Base-by-base conservation (phyloP, 2,797 vertebrate genomes). In the Pampus argenteus region DNA sequence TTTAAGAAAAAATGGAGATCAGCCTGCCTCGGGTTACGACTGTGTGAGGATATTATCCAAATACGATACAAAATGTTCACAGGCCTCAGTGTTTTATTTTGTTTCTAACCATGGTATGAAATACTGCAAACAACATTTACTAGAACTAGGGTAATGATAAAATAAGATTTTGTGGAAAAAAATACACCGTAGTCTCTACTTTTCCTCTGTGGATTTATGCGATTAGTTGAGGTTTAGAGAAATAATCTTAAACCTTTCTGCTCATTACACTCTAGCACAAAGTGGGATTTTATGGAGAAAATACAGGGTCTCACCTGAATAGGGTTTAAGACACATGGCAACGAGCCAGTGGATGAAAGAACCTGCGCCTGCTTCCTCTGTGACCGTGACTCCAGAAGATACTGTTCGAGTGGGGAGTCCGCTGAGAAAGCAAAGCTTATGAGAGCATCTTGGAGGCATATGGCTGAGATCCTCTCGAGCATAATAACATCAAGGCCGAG, bases 11-110 rank as follows among this genome's bases (percentile, higher is more conserved):
- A 63, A 83, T 64, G 26, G 74, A 76, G 75, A 86, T 80, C 70
- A 52, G 63, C 86, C 28, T 49, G 72, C 84, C 77, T 71, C 38
- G 7, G 83, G 81, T 85, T 77, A 79, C 10, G 40, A 88, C 81
- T 78, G 89, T 71, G 67, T 69, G 62, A 68, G 85, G 79, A 85
- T 84, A 62, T 81, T 88, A 86, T 88, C 75, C 73, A 76, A n/a
- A n/a, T n/a, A n/a, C n/a, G n/a, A 68, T 61, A 61, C 15, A 26
- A 70, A 71, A 51, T 55, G 26, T 68, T 40, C 9, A 44, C 10
- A 6, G 1, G 48, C 20, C 15, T 67, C 14, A 13, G 18, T 55
- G 34, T 74, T 79, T 78, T 38, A 13, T 65, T 54, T 71, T 23
- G 4, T 61, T 47, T 57, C 60, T 36, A 44, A 54, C 7, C 8